These are phyloP conservation scores for Mus musculus DNA, from an alignment of 2,113 vertebrate species.

Conservation along the genomic window GRCm39 chr11:93389501-93390000, in stretches of 20 bases:
- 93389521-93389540: background rate
- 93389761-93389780: constrained; percentile 3
- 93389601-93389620: constrained; percentile 44
- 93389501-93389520: background rate
- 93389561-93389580: background rate
- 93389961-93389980: background rate
- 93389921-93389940: background rate
- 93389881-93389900: background rate
- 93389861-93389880: background rate
- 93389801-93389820: background rate
- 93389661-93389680: background rate
- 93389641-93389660: background rate
- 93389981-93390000: background rate
- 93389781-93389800: background rate
- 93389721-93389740: background rate
- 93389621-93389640: constrained; percentile 2
- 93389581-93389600: background rate
- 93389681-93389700: background rate
- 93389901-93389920: background rate
- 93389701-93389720: background rate
- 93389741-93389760: background rate
- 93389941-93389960: constrained; percentile 8
- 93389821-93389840: background rate
- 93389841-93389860: background rate
- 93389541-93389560: background rate